A percentile compares a stretch with the other conserved stretches of the same genome.
These are phyloP conservation scores for Mirounga angustirostris DNA, from an alignment of 2,113 vertebrate species.

Conservation along the genomic window DNA sequence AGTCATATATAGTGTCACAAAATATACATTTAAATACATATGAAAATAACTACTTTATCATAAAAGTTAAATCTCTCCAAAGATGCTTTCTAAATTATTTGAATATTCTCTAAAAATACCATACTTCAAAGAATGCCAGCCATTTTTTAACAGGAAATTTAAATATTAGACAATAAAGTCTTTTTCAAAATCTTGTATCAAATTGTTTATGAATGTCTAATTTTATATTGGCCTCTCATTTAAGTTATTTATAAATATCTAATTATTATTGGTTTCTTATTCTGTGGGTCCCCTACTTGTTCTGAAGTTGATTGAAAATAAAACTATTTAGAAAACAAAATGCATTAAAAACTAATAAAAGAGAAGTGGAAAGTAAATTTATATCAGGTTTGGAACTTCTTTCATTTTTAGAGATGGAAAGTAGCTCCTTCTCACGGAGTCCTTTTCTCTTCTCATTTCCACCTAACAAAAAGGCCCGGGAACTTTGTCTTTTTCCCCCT, in stretches of 20 bases:
- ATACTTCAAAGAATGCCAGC: neutral
- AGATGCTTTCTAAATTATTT: neutral
- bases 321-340: slow-evolving; percentile 34
- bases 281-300: neutral
- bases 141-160: neutral
- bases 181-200: neutral
- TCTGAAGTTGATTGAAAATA: slow-evolving; percentile 49
- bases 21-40: slow-evolving; percentile 46
- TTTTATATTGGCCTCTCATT: neutral
- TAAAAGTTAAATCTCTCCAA: slow-evolving; percentile 12
- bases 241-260: slow-evolving; percentile 5
- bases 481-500: neutral
- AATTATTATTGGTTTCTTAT: slow-evolving; percentile 15
- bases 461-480: neutral
- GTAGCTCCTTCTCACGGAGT: neutral
- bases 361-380: slow-evolving; percentile 33
- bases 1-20: neutral
- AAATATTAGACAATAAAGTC: neutral
- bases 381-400: neutral
- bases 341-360: neutral
- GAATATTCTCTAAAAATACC: neutral
- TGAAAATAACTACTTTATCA: neutral
- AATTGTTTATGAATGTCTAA: neutral
- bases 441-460: neutral
- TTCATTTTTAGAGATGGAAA: neutral